A percentile compares a stretch with the other conserved stretches of the same genome.
phyloP scores from a whole-genome alignment of 2,113 vertebrate species.

The Corythornis cristatus region DNA sequence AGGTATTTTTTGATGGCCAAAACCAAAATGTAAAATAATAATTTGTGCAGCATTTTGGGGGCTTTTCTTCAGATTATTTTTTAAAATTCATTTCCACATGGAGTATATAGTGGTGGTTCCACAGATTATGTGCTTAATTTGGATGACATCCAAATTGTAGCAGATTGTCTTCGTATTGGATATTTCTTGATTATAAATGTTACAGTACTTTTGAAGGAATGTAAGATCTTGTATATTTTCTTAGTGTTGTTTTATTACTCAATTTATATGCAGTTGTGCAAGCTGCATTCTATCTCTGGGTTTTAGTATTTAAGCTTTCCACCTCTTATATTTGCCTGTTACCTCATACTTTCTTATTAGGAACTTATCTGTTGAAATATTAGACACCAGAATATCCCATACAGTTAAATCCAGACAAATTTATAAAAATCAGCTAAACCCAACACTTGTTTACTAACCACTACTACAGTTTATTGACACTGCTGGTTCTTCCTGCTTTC shows the following conservation, averaged over 20 bases:
- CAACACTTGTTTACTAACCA: neutral
- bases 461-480: constrained; percentile 12
- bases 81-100: neutral
- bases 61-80: neutral
- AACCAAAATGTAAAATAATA: neutral
- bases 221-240: neutral
- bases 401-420: neutral
- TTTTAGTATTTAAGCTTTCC: neutral
- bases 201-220: neutral
- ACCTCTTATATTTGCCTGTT: neutral
- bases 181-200: constrained; percentile 26
- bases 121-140: neutral
- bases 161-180: neutral
- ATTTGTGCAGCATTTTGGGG: neutral
- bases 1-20: neutral
- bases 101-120: neutral
- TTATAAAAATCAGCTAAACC: constrained; percentile 7
- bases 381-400: neutral
- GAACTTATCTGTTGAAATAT: neutral
- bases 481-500: constrained; percentile 24
- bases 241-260: neutral
- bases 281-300: neutral
- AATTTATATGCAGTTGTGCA: neutral
- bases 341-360: neutral
- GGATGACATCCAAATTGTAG: neutral